Percentiles rank a stretch among this genome's conserved stretches.
These are phyloP conservation scores for Pipistrellus nathusii DNA, from an alignment of 2,797 vertebrate species.

Conservation along the genomic window DNA sequence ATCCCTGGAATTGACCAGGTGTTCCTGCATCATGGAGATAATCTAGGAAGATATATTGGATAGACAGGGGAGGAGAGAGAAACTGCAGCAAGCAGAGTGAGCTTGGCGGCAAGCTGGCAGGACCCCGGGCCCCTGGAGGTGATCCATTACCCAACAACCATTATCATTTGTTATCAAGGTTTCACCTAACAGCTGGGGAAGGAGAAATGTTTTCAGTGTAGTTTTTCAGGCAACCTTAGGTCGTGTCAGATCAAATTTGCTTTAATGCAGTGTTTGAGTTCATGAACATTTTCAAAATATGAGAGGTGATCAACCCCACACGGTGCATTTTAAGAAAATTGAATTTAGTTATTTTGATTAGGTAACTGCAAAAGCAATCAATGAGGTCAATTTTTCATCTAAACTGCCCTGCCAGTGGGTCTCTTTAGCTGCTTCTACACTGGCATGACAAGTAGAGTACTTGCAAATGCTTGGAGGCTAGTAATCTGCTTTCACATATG, in stretches of 20 bases:
- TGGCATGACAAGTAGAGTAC: rapidly evolving
- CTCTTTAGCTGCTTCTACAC: rapidly evolving
- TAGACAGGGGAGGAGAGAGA: rapidly evolving
- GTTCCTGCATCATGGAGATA: rapidly evolving
- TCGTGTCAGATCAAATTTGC: constrained; percentile 92
- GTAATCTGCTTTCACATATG: not conserved
- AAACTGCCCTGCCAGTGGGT: not conserved
- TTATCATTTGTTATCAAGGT: constrained; percentile 92
- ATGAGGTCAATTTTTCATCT: not conserved
- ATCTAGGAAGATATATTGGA: not conserved
- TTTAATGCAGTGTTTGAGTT: constrained; percentile 94
- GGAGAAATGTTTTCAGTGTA: constrained; percentile 91
- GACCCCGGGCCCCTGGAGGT: constrained; percentile 72
- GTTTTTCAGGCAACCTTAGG: constrained; percentile 91
- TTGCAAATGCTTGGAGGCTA: not conserved
- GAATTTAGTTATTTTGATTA: not conserved
- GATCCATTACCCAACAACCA: constrained; percentile 90
- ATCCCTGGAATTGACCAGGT: not conserved
- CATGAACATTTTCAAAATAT: constrained; percentile 91
- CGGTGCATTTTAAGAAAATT: constrained; percentile 36
- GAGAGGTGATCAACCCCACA: constrained; percentile 88
- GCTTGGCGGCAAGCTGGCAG: rapidly evolving
- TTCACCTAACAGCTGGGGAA: constrained; percentile 91
- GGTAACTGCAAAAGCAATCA: not conserved
- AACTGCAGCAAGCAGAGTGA: not conserved